phyloP scores from a whole-genome alignment of 1,140 invertebrate genomes.

The Spodoptera frugiperda region DNA sequence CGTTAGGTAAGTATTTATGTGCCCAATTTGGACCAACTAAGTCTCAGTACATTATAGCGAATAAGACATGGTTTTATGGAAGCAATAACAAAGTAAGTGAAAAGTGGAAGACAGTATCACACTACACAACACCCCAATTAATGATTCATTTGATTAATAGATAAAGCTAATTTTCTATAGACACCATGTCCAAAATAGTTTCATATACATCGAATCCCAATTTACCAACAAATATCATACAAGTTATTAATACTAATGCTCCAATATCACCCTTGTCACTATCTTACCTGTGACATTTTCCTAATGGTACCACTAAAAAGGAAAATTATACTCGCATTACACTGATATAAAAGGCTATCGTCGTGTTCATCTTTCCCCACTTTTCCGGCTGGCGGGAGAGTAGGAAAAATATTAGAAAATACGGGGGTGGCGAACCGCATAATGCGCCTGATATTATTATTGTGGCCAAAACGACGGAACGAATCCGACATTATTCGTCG shows the following conservation, averaged over 20 bases:
- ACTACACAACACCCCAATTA: no score
- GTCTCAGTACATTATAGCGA: no score
- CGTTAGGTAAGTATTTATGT: no score
- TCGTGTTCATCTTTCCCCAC: conserved; percentile 63
- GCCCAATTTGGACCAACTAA: no score
- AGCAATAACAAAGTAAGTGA: no score
- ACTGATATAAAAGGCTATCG: conserved; percentile 68
- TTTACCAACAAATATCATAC: conserved; percentile 12
- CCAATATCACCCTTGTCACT: conserved; percentile 12
- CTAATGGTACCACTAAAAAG: conserved; percentile 50
- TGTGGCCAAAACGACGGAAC: conserved; percentile 70
- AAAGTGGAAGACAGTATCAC: no score
- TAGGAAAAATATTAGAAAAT: conserved; percentile 47
- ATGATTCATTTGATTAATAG: no score
- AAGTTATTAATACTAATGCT: conserved; percentile 8
- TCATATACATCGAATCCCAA: background rate
- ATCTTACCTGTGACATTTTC: conserved; percentile 47
- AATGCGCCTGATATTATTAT: conserved; percentile 72
- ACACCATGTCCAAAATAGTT: no score
- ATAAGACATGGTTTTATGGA: no score
- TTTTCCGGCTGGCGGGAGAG: conserved; percentile 66
- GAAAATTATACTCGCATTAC: conserved; percentile 64
- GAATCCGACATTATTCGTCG: conserved; percentile 54
- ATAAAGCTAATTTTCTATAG: no score
- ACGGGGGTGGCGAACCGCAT: conserved; percentile 66